phyloP scores from a whole-genome alignment of 2,797 vertebrate genomes.

The Gila robusta region DNA sequence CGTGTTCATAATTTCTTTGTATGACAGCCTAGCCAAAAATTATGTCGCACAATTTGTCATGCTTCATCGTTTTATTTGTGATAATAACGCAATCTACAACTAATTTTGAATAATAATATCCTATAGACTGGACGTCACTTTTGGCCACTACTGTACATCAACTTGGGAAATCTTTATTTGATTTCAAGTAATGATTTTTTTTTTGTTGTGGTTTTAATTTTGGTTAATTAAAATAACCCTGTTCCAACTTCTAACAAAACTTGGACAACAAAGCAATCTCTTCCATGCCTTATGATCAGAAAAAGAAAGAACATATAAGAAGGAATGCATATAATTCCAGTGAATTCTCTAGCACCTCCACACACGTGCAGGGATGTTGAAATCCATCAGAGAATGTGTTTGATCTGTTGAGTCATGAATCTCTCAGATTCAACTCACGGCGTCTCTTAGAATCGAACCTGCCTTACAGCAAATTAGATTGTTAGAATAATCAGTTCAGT shows the following conservation, averaged over 20 bases:
- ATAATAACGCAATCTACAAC: neutral
- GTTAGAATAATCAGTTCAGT: neutral
- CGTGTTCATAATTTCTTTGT: neutral
- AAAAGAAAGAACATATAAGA: neutral
- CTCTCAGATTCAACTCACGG: neutral
- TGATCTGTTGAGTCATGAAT: conserved; percentile 41
- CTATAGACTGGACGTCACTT: neutral
- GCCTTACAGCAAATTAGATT: conserved; percentile 35
- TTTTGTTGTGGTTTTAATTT: neutral
- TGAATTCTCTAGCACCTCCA: conserved; percentile 37
- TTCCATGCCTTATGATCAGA: neutral
- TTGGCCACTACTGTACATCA: neutral
- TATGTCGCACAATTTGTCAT: neutral
- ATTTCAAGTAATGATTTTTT: too few species aligned
- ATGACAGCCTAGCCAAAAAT: neutral
- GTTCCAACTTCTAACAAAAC: neutral
- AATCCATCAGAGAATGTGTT: conserved; percentile 20
- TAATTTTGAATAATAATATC: neutral
- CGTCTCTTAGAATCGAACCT: neutral
- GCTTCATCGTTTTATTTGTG: neutral
- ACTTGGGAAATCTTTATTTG: neutral
- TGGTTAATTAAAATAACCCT: neutral
- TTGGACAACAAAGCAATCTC: conserved; percentile 10
- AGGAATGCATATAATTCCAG: conserved; percentile 17
- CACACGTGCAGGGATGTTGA: conserved; percentile 30